Percentiles rank a stretch among this genome's conserved stretches.
phyloP scores from a whole-genome alignment of 2,888 invertebrate genomes.

The Tanypteryx hageni region DNA sequence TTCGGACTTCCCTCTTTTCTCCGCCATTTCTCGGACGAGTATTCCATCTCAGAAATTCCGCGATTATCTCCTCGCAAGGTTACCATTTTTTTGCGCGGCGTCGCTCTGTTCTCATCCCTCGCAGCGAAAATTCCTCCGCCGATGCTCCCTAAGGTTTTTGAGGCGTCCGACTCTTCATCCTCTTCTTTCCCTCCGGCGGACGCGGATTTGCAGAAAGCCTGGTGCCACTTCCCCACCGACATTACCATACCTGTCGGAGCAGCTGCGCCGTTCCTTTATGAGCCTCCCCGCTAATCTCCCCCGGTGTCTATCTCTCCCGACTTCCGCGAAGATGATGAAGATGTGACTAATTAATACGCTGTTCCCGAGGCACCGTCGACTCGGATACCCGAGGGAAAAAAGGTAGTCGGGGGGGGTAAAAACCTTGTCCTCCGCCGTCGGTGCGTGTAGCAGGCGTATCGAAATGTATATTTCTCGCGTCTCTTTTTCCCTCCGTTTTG shows the following conservation, averaged over 20 bases:
- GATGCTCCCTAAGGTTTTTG: background rate
- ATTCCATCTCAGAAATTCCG: too few species aligned
- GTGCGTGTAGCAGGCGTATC: background rate
- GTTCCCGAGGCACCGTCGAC: slow-evolving; percentile 12
- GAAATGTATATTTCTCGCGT: background rate
- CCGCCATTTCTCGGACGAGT: too few species aligned
- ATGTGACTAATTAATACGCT: slow-evolving; percentile 32
- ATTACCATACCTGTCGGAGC: slow-evolving; percentile 19
- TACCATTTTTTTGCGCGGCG: background rate
- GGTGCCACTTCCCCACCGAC: slow-evolving; percentile 6
- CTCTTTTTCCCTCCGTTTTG: background rate
- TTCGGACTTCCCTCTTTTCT: too few species aligned
- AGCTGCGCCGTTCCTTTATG: background rate
- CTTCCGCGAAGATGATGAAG: slow-evolving; percentile 35
- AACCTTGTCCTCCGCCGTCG: slow-evolving; percentile 13
- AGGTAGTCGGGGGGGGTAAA: background rate
- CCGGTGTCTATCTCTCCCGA: background rate
- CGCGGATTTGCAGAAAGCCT: slow-evolving; percentile 11
- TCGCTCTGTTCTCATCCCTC: background rate
- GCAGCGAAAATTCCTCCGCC: background rate
- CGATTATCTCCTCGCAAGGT: too few species aligned
- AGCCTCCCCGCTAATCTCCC: background rate
- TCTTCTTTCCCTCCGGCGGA: background rate
- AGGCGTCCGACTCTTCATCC: too few species aligned
- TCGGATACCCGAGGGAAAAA: background rate